A percentile compares a stretch with the other conserved stretches of the same genome.
Conservation (phyloP, 1,140 invertebrate species). For the Ceratosolen fusciceps region DNA sequence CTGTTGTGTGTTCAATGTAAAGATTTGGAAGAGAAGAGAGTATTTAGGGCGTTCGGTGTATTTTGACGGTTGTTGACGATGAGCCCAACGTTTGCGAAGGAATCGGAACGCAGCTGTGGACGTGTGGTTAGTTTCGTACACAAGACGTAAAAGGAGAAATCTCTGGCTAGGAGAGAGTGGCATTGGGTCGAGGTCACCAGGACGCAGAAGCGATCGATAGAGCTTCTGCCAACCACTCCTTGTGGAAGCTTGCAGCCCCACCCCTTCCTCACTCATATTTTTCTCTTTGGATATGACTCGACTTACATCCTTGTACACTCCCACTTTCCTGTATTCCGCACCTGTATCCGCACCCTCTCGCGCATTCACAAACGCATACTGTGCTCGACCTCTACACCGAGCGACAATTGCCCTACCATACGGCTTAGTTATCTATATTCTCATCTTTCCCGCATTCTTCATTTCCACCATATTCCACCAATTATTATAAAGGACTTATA, state of each 20-base stretch:
- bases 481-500: too few relatives aligned
- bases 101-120: conserved; percentile 20
- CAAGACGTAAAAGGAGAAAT: conserved; percentile 36
- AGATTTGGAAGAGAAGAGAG: too few relatives aligned
- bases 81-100: conserved; percentile 53
- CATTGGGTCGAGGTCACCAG: conserved; percentile 71
- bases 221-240: conserved; percentile 56
- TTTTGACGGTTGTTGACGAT: conserved; percentile 64
- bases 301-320: background rate
- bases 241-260: background rate
- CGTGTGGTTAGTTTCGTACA: conserved; percentile 44
- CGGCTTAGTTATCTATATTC: background rate
- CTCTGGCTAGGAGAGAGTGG: conserved; percentile 56
- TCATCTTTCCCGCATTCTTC: background rate
- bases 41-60: conserved; percentile 49
- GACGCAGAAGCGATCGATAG: conserved; percentile 66
- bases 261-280: too few relatives aligned
- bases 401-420: too few relatives aligned
- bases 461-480: background rate
- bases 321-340: too few relatives aligned
- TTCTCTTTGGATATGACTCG: conserved; percentile 21
- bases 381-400: too few relatives aligned
- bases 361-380: too few relatives aligned
- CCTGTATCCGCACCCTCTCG: too few relatives aligned
- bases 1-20: too few relatives aligned